Evolutionary conservation across 2,888 invertebrate genomes (phyloP), one percentile per base, ranked within the genome.

Genomic region (Eilema caniola): DNA sequence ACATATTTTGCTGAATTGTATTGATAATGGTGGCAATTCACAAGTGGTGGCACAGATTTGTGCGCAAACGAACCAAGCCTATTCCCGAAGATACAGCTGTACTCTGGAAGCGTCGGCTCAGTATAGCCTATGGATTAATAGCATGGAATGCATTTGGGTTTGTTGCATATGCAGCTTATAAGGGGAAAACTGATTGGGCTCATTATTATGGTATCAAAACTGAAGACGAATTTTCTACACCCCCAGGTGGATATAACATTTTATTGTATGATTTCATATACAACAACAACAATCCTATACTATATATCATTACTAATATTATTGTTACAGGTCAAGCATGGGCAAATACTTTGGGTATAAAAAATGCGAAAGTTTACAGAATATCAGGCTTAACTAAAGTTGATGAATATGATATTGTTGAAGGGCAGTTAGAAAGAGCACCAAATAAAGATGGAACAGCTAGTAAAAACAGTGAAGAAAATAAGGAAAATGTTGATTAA

Each of bases 91-190:
- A 96, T 20, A 89, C 87, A 47, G 97, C 97, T 0, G 83, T 90
- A 2, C 61, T 93, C 12, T 97, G 96, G 97, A 97, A 97, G 86
- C 91, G 93, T 10, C 94, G 96, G 28, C 88, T 97, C 0, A 96
- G 97, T 75, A 74, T 97, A 72, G 92, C 89, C 0, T 97, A 97
- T 84, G 96, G 96, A 53, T 69, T 97, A 61, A n/a, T 96, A 12
- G 96, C 97, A 20, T 97, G 97, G 97, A 96, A 97, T 89, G 97
- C 97, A 0, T 96, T 97, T 85, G 97, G 97, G 14, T 82, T 96
- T 24, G 96, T 97, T 5, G 78, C 95, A 25, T 97, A 96, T 81
- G 95, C 93, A 89, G 86, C 95, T 16, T 96, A 93, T 76, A 85
- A 93, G 76, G 97, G 97, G 3, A 97, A 96, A 84, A 93, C 89